These are phyloP conservation scores for Camponotus floridanus DNA, from an alignment of 1,140 invertebrate genomes.

Conservation along the genomic window DNA sequence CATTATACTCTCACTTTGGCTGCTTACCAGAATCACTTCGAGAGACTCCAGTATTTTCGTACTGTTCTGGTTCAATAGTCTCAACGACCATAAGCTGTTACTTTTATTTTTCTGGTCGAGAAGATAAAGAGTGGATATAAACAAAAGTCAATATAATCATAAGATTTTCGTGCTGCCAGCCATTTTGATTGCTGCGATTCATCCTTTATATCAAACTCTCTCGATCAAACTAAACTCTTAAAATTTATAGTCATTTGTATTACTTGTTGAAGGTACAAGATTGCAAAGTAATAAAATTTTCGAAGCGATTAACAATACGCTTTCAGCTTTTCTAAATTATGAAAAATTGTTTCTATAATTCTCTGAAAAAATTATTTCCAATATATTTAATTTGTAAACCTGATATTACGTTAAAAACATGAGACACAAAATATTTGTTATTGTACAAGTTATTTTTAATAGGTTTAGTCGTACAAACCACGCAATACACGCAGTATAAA, in stretches of 20 bases:
- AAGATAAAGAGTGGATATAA: slow-evolving; percentile 39
- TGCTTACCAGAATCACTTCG: slow-evolving; percentile 74
- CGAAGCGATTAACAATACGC: not conserved
- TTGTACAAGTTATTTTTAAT: slow-evolving; percentile 45
- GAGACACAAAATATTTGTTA: slow-evolving; percentile 22
- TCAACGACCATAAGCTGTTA: slow-evolving; percentile 54
- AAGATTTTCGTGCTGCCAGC: slow-evolving; percentile 11
- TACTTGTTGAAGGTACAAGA: not conserved
- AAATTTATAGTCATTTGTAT: not conserved
- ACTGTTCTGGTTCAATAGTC: slow-evolving; percentile 55
- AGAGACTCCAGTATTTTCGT: slow-evolving; percentile 63
- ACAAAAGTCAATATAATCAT: slow-evolving; percentile 5
- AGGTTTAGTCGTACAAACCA: slow-evolving; percentile 20
- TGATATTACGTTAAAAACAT: not conserved
- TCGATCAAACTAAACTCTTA: not conserved
- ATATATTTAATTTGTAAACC: slow-evolving; percentile 31
- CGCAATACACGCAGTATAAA: not conserved
- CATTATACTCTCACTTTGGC: slow-evolving; percentile 72
- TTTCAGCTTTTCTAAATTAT: not conserved
- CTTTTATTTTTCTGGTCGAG: slow-evolving; percentile 55
- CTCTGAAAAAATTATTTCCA: slow-evolving; percentile 17
- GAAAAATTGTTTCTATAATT: not conserved
- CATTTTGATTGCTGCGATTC: slow-evolving; percentile 8
- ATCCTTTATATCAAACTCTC: not conserved
- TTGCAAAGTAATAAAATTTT: not conserved